Evolutionary conservation across 1,140 invertebrate species (phyloP).

Genomic region (Drosophila tristis): DNA sequence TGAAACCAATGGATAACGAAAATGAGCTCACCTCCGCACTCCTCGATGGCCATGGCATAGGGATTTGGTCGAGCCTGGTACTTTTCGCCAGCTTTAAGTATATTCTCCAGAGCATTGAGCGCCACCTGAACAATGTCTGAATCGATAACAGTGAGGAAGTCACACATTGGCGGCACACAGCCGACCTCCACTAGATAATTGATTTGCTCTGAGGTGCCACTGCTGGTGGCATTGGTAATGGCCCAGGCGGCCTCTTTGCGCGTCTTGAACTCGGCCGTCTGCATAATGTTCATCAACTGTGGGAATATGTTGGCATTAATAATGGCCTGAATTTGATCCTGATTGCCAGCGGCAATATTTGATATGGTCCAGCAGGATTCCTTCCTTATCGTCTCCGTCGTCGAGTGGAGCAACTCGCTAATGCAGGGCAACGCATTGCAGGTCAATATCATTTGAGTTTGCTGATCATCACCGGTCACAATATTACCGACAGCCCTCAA

Average conservation of each 20-base stretch:
- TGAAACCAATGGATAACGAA: neutral
- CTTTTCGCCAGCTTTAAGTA: constrained; percentile 95
- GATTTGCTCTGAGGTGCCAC: constrained; percentile 97
- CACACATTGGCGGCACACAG: constrained; percentile 97
- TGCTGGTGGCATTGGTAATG: constrained; percentile 98
- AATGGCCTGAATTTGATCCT: constrained; percentile 96
- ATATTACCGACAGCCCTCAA: constrained; percentile 98
- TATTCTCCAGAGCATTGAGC: constrained; percentile 98
- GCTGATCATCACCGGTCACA: constrained; percentile 98
- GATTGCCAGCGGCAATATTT: constrained; percentile 98
- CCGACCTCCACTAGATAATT: constrained; percentile 87
- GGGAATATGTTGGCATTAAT: constrained; percentile 98
- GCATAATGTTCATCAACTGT: constrained; percentile 94
- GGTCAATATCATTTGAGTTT: constrained; percentile 97
- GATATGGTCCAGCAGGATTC: constrained; percentile 99
- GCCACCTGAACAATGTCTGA: constrained; percentile 99
- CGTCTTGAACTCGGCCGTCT: constrained; percentile 97
- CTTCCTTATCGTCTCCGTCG: constrained; percentile 95
- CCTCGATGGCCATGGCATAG: constrained; percentile 96
- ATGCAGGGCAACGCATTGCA: constrained; percentile 95
- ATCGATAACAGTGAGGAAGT: constrained; percentile 96
- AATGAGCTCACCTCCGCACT: constrained; percentile 93
- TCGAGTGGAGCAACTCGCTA: constrained; percentile 90
- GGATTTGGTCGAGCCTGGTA: constrained; percentile 91
- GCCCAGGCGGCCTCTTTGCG: constrained; percentile 99